Base-by-base conservation (phyloP, 1,140 invertebrate species). In the Drosophila miranda region DNA sequence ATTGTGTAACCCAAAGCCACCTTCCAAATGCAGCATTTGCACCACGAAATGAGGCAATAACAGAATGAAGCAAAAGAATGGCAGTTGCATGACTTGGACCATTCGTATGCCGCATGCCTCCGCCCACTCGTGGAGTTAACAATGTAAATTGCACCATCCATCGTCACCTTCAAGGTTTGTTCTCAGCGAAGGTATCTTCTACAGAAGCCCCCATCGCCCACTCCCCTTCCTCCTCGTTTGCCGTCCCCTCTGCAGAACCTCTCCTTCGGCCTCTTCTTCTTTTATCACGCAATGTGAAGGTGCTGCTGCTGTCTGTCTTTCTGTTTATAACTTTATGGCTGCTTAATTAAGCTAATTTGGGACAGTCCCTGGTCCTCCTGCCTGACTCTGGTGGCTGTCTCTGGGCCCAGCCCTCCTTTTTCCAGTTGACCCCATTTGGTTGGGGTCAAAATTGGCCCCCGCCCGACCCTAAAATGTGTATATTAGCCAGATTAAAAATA, bases 401-500 rank as follows among this genome's bases (percentile, higher is more conserved):
- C 4, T 13, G 34, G 44, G 50, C 55, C 69, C 55, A 66, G 38
- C 69, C 70, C 63, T 53, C 34, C 4, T 13, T 34, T 58, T 73
- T 68, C 43, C 70, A 67, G 52, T 44, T 61, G 68, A 74, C 70
- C 71, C 77, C 77, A 48, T 56, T 78, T 78, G 57, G 57, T 51
- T 52, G 66, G 56, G 54, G 30, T 55, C 52, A 30, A 53, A 72
- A 71, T 82, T 66, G 63, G 61, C 28, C 34, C 11, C 8, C 23
- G 0, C 0, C 23, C 23, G 23, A 19, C 9, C 30, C 63, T 60
- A 53, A 58, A 71, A 71, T 63, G 55, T 69, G 21, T 75, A 46
- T 78, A 83, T 83, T 75, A 63, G 62, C 79, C 59, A 11, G 45
- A 67, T 78, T 83, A 67, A 62, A 82, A 76, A 61, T 56, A 66